phyloP scores from a whole-genome alignment of 2,113 vertebrate species.

The Todiramphus saurophagus region DNA sequence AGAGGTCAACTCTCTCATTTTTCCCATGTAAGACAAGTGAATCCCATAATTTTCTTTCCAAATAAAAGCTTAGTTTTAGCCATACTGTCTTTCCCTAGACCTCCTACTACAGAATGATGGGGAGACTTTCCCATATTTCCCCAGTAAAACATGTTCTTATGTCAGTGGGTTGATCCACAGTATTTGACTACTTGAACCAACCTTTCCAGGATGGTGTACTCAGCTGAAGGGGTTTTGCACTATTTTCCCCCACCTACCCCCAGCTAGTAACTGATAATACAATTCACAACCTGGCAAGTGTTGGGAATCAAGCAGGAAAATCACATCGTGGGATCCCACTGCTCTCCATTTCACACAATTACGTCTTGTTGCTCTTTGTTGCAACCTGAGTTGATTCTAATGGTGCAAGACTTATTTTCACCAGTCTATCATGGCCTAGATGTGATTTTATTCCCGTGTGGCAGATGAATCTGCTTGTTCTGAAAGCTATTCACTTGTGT shows the following conservation, averaged over 20 bases:
- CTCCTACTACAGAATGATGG: fast-evolving
- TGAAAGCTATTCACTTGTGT: not conserved
- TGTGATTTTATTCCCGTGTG: not conserved
- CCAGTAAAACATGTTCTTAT: not conserved
- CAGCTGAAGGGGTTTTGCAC: not conserved
- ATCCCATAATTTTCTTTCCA: not conserved
- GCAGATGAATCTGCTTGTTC: not conserved
- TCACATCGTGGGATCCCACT: not conserved
- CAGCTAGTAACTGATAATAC: not conserved
- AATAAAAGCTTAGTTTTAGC: not conserved
- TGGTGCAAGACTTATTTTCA: not conserved
- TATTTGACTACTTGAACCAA: not conserved
- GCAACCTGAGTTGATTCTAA: not conserved
- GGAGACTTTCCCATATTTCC: not conserved
- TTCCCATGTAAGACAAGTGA: not conserved
- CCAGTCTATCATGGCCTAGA: too few species aligned
- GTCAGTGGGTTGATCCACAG: not conserved
- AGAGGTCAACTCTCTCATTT: not conserved
- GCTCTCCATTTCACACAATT: not conserved
- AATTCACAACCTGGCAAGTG: not conserved
- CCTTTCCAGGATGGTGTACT: not conserved
- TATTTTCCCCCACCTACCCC: not conserved
- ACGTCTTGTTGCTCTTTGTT: not conserved
- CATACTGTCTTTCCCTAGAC: not conserved
- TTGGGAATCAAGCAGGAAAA: not conserved